Evolutionary conservation across 2,888 invertebrate genomes (phyloP).

Genomic region (Ischnus inquisitorius): DNA sequence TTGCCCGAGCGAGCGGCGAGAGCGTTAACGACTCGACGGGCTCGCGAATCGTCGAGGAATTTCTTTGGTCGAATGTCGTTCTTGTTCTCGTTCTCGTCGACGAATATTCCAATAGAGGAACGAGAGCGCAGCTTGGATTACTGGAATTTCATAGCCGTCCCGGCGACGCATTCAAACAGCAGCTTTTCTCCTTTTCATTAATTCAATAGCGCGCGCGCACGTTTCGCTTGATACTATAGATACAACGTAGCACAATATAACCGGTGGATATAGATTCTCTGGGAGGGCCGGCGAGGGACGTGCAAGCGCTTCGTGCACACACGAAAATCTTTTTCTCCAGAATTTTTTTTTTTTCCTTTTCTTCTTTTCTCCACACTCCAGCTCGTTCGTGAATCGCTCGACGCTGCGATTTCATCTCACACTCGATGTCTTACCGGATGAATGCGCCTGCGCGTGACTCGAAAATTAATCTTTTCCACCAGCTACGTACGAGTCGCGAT

Average conservation of each 20-base stretch:
- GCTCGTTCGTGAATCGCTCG: constrained; percentile 22
- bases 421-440: constrained; percentile 36
- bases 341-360: constrained; percentile 33
- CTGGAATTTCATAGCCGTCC: constrained; percentile 44
- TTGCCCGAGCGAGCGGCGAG: background rate
- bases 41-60: constrained; percentile 13
- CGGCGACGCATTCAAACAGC: constrained; percentile 30
- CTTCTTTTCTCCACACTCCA: background rate
- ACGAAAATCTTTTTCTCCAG: constrained; percentile 29
- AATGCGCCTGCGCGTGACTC: constrained; percentile 52
- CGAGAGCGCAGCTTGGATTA: constrained; percentile 35
- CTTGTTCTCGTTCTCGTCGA: constrained; percentile 22
- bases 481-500: constrained; percentile 17
- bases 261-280: background rate
- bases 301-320: constrained; percentile 33
- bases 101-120: constrained; percentile 32
- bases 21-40: constrained; percentile 1
- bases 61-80: constrained; percentile 23
- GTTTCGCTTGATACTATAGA: constrained; percentile 1
- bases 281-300: background rate
- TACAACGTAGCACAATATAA: background rate
- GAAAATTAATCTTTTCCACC: constrained; percentile 38
- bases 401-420: background rate
- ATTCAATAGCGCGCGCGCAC: constrained; percentile 30
- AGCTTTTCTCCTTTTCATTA: constrained; percentile 51